A percentile compares a stretch with the other conserved stretches of the same genome.
Evolutionary conservation across 1,140 invertebrate genomes (phyloP).

Genomic region (Apolygus lucorum): DNA sequence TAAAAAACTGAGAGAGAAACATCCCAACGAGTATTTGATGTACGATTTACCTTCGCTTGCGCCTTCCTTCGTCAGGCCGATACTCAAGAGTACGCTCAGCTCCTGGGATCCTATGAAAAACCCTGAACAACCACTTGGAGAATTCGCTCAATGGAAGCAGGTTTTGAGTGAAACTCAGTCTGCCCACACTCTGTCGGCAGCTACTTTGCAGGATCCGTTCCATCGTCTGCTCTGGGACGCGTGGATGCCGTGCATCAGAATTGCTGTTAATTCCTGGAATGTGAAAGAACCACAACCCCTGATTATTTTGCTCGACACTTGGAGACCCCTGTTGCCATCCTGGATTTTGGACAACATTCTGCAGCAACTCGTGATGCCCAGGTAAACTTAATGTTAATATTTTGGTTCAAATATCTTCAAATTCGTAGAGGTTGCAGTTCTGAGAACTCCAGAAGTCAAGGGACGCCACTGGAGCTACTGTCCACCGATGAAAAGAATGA

Average conservation of each 20-base stretch:
- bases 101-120: conserved; percentile 66
- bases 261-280: conserved; percentile 43
- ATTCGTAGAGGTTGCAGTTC: too few species aligned
- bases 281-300: conserved; percentile 52
- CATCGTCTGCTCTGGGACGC: conserved; percentile 78
- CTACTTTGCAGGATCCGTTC: conserved; percentile 58
- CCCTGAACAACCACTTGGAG: conserved; percentile 49
- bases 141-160: conserved; percentile 64
- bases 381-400: too few species aligned
- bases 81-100: conserved; percentile 56
- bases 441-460: too few species aligned
- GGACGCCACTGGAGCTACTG: too few species aligned
- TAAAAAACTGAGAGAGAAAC: conserved; percentile 51
- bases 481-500: too few species aligned
- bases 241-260: conserved; percentile 74
- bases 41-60: conserved; percentile 58
- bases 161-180: conserved; percentile 46
- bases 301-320: conserved; percentile 69
- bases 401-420: too few species aligned
- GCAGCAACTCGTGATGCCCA: conserved; percentile 71
- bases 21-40: conserved; percentile 52
- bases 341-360: conserved; percentile 79
- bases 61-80: conserved; percentile 51
- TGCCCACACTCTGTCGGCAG: conserved; percentile 40
- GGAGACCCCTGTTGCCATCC: conserved; percentile 66